Base-by-base conservation (phyloP, 2,888 invertebrate genomes). In the Minunthozetes semirufus region DNA sequence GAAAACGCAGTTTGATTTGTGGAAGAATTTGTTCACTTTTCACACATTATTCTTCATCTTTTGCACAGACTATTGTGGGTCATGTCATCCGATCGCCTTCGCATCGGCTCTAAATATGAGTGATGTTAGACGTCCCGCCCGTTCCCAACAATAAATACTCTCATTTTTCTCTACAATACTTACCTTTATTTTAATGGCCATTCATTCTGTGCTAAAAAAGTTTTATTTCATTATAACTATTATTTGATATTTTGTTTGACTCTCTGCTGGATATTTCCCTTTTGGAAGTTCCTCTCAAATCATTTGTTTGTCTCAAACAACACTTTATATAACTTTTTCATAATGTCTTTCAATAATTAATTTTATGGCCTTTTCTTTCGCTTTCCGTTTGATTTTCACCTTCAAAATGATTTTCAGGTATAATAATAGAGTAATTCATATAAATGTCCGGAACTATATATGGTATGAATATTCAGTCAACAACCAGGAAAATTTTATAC, bases 61-160 rank as follows among this genome's bases (percentile, higher is more conserved):
- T 17, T 48, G 46, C 2, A 48, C 6, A 15, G 46, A 48, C 19
- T 56, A 56, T 56, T 56, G 56, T 56, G 56, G 56, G 56, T 56
- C 56, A 56, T 56, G 56, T 56, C 56, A 56, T 56, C 56, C 56
- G 56, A 56, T 56, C 56, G 56, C 56, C 56, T 56, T 19, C 22
- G 56, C 56, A 56, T 19, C 9, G 25, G 50, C n/a, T 56, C 17
- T 11, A n/a, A 56, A 56, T 22, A 56, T 56, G 56, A 56, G 56
- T 56, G 56, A 56, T 56, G 56, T 56, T 56, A 56, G 56, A 56
- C 56, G 56, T 56, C 56, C 56, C 56, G 56, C 56, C 56, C 56
- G 56, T 56, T 56, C 46, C 25, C 56, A 56, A 56, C 56, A 56
- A 56, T 56, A 48, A 56, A 56, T 56, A 56, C 56, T 56, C 56